Conservation (phyloP, 2,888 invertebrate genomes). For the Sminthurinus aureus region DNA sequence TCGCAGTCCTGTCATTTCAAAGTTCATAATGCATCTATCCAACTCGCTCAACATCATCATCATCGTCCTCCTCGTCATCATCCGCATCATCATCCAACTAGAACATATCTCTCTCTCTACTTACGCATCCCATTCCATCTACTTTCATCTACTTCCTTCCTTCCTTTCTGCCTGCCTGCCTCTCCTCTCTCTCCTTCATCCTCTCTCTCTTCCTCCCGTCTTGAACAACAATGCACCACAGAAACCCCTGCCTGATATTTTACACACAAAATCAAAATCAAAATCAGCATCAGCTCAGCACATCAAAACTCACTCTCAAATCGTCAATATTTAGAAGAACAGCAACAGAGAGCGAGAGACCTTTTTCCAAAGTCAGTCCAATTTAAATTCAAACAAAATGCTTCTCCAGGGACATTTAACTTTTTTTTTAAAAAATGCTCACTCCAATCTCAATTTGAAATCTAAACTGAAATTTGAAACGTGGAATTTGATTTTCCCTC, state of each 20-base stretch:
- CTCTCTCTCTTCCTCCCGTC: background rate
- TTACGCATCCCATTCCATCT: too few species aligned
- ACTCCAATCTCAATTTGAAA: conserved; percentile 56
- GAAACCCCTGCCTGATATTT: background rate
- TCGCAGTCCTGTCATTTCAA: conserved; percentile 33
- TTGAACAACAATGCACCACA: background rate
- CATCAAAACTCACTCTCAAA: conserved; percentile 18
- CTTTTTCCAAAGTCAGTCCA: conserved; percentile 27
- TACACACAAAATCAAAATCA: background rate
- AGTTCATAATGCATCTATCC: conserved; percentile 36
- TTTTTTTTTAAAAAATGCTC: conserved; percentile 23
- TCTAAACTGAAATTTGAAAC: conserved; percentile 48
- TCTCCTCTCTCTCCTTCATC: background rate
- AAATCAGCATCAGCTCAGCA: conserved; percentile 1
- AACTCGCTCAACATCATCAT: background rate
- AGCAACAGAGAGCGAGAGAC: background rate
- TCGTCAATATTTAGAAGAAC: conserved; percentile 9
- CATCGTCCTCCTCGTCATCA: background rate
- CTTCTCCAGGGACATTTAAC: conserved; percentile 51
- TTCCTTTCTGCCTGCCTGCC: too few species aligned
- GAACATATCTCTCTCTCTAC: too few species aligned
- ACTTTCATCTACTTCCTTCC: too few species aligned
- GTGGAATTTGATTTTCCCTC: conserved; percentile 26
- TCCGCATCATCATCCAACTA: too few species aligned
- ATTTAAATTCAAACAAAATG: conserved; percentile 53